A percentile compares a stretch with the other conserved stretches of the same genome.
phyloP scores from a whole-genome alignment of 64 coral and sea anemone species.

The Platygyra sinensis region DNA sequence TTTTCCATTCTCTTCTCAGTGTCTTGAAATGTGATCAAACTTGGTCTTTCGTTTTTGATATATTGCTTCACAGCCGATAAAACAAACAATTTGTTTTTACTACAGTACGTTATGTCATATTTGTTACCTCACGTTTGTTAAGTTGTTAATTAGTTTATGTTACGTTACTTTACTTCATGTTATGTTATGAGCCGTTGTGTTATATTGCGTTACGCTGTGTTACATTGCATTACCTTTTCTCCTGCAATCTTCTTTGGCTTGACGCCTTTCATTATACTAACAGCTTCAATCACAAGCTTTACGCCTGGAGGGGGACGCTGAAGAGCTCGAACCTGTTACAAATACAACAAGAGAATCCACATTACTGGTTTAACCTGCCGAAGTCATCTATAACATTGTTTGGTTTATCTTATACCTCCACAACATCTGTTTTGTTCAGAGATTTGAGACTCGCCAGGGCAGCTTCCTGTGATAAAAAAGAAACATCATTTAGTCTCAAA shows the following conservation, averaged over 20 bases:
- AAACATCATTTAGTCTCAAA: background rate
- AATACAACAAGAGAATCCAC: background rate
- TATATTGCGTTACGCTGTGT: too few species aligned
- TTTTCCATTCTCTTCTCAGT: too few species aligned
- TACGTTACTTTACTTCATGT: background rate
- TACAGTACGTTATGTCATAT: background rate
- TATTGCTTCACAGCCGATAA: too few species aligned
- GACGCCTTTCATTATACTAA: constrained; percentile 95
- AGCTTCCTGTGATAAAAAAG: constrained; percentile 71
- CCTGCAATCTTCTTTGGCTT: constrained; percentile 97
- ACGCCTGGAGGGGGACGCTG: constrained; percentile 93
- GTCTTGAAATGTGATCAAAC: too few species aligned
- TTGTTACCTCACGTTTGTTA: too few species aligned
- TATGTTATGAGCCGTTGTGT: background rate
- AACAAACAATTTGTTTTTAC: background rate
- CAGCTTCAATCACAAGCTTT: constrained; percentile 96
- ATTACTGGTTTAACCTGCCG: background rate
- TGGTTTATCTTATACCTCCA: constrained; percentile 71
- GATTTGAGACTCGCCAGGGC: constrained; percentile 95
- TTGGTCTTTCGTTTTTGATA: too few species aligned
- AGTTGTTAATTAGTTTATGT: too few species aligned
- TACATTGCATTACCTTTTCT: constrained; percentile 93
- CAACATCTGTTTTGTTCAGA: constrained; percentile 94
- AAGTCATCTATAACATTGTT: background rate
- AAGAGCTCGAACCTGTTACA: constrained; percentile 89